phyloP scores from a whole-genome alignment of 1,140 invertebrate genomes.

The Drosophila ananassae region DNA sequence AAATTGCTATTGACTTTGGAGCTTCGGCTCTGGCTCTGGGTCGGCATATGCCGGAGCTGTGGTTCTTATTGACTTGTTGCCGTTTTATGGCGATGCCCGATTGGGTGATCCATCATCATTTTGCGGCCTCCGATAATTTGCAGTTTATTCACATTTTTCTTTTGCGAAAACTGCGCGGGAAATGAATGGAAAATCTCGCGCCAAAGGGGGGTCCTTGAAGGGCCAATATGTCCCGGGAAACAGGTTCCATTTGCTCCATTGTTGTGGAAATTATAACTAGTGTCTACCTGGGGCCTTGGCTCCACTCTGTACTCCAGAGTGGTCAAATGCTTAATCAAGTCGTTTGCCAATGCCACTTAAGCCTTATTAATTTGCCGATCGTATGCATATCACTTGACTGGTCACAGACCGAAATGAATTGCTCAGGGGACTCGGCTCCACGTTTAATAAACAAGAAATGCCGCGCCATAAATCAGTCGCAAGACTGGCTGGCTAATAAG shows the following conservation, averaged over 20 bases:
- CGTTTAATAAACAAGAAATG: slow-evolving; percentile 61
- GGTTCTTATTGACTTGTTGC: slow-evolving; percentile 79
- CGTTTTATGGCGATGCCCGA: slow-evolving; percentile 73
- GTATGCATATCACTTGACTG: slow-evolving; percentile 59
- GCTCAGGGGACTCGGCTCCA: slow-evolving; percentile 51
- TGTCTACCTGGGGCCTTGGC: not conserved
- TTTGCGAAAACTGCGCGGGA: slow-evolving; percentile 61
- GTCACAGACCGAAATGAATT: slow-evolving; percentile 60
- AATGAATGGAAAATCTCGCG: slow-evolving; percentile 38
- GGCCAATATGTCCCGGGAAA: too few relatives aligned
- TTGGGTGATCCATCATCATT: slow-evolving; percentile 80
- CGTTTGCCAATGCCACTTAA: slow-evolving; percentile 53
- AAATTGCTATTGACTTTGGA: slow-evolving; percentile 71
- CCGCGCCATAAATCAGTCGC: slow-evolving; percentile 50
- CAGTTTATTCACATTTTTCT: slow-evolving; percentile 51
- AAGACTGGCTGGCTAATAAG: slow-evolving; percentile 62
- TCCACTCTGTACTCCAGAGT: slow-evolving; percentile 21
- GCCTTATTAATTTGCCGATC: slow-evolving; percentile 75
- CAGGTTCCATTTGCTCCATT: too few relatives aligned
- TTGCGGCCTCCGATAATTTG: slow-evolving; percentile 63
- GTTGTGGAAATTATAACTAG: not conserved
- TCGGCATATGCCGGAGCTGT: slow-evolving; percentile 44
- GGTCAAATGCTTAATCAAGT: slow-evolving; percentile 72
- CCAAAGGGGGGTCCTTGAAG: too few relatives aligned
- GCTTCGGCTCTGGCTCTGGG: slow-evolving; percentile 21